Conservation (phyloP, 2,888 invertebrate species). For the Hermaeophaga mercurialis region DNA sequence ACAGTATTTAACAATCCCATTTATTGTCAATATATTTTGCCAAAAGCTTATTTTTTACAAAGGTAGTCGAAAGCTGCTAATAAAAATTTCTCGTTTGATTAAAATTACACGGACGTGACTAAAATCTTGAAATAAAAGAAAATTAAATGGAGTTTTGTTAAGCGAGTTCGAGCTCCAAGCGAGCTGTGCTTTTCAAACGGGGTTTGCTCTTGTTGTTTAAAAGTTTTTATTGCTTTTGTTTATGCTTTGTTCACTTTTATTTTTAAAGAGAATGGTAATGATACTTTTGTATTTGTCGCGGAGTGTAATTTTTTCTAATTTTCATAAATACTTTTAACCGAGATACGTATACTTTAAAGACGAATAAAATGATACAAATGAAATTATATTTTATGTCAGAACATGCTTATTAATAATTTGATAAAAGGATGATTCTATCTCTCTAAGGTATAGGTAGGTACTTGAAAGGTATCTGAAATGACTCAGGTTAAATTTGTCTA, state of each 20-base stretch:
- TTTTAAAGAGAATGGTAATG: no score
- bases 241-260: no score
- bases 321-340: background rate
- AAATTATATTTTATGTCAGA: background rate
- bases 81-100: constrained; percentile 10
- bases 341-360: background rate
- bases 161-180: background rate
- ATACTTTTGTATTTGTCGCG: background rate
- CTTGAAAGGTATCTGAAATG: no score
- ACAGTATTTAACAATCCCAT: no score
- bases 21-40: no score
- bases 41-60: background rate
- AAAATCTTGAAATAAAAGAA: constrained; percentile 6
- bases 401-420: background rate
- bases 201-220: background rate
- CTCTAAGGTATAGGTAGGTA: no score
- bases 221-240: constrained; percentile 3
- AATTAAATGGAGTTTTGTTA: constrained; percentile 10
- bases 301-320: background rate
- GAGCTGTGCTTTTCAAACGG: background rate
- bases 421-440: no score
- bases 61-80: constrained; percentile 1
- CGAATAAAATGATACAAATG: no score
- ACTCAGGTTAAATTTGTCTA: no score
- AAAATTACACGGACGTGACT: constrained; percentile 9